A percentile compares a stretch with the other conserved stretches of the same genome.
These are phyloP conservation scores for Danio aesculapii DNA, from an alignment of 2,797 vertebrate species.

Conservation along the genomic window DNA sequence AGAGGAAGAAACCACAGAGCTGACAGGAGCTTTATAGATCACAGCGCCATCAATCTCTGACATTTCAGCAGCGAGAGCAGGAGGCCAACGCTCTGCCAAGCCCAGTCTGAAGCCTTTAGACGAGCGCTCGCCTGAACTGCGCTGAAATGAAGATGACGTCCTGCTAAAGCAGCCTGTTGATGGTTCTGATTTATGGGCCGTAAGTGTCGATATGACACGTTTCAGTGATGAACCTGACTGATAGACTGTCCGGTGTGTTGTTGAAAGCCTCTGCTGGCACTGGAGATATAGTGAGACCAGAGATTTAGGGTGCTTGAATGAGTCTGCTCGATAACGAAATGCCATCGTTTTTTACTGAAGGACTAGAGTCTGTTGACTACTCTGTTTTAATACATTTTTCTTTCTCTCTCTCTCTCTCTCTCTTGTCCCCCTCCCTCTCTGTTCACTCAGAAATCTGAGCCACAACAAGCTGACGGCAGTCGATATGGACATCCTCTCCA, in stretches of 20 bases:
- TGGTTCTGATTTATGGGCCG: conserved; percentile 27
- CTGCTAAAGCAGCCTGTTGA: conserved; percentile 19
- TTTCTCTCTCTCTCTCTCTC: background rate
- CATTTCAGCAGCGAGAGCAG: conserved; percentile 53
- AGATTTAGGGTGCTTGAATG: conserved; percentile 11
- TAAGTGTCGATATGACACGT: conserved; percentile 13
- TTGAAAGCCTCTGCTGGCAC: conserved; percentile 20
- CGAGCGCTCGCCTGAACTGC: conserved; percentile 20
- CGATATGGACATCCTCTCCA: conserved; percentile 82
- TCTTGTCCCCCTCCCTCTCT: conserved; percentile 49
- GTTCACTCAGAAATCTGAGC: conserved; percentile 91
- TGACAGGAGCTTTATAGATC: conserved; percentile 36
- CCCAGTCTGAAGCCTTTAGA: conserved; percentile 27
- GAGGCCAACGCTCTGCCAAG: conserved; percentile 47
- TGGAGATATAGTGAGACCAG: background rate
- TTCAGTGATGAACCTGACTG: conserved; percentile 12
- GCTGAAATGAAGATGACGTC: conserved; percentile 44
- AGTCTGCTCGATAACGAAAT: background rate
- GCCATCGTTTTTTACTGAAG: conserved; percentile 5
- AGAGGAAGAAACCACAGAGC: conserved; percentile 26
- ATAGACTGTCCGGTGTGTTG: conserved; percentile 23
- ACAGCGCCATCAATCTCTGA: conserved; percentile 52
- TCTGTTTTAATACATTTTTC: conserved; percentile 37
- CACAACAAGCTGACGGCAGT: conserved; percentile 90
- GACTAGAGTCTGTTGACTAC: background rate